Evolutionary conservation across 2,797 vertebrate species (phyloP).

Genomic region (Halcyon leucocephala): DNA sequence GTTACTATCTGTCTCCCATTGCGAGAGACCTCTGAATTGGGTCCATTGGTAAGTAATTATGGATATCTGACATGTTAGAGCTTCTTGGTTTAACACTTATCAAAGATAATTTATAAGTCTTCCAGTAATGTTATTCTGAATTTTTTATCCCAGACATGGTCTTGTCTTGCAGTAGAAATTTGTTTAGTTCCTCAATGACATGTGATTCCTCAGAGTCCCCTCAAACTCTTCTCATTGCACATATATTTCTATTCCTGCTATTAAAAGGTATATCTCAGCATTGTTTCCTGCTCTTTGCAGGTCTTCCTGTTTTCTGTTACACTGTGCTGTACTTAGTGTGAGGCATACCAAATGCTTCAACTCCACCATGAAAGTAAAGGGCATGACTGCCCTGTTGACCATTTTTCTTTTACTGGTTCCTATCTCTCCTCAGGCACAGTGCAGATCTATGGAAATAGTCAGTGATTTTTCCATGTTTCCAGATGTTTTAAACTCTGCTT

Average conservation of each 20-base stretch:
- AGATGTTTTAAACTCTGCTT: neutral
- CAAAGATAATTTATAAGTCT: neutral
- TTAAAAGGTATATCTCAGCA: neutral
- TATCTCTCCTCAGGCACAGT: neutral
- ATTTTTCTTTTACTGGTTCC: neutral
- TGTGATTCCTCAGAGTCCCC: neutral
- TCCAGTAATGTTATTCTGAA: neutral
- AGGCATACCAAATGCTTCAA: neutral
- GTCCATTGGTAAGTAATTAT: neutral
- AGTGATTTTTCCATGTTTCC: neutral
- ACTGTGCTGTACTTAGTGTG: neutral
- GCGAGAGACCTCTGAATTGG: neutral
- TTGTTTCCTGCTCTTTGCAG: neutral
- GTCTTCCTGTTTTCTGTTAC: neutral
- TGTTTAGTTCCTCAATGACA: neutral
- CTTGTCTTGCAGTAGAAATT: neutral
- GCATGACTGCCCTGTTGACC: neutral
- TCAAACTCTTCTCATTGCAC: neutral
- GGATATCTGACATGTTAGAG: neutral
- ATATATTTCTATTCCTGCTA: neutral
- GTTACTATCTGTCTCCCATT: neutral
- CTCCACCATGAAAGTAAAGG: neutral
- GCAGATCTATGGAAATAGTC: neutral
- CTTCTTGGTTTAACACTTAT: neutral
- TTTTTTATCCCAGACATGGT: neutral